A percentile compares a stretch with the other conserved stretches of the same genome.
Evolutionary conservation across 1,140 invertebrate species (phyloP).

Genomic region (Lasioglossum baleicum): DNA sequence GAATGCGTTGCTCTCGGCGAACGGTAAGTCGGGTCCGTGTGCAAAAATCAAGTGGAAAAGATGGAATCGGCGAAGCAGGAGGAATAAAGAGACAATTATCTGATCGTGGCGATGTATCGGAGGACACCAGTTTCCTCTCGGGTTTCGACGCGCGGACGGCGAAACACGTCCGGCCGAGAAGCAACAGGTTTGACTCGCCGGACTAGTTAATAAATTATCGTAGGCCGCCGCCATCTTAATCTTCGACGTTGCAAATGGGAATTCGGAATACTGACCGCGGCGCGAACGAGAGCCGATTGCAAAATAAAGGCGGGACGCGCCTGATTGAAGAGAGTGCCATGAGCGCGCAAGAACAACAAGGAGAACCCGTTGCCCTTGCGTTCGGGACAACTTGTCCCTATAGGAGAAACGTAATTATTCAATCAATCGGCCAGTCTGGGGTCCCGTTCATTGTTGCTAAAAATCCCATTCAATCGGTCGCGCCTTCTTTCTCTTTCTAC

Average conservation of each 20-base stretch:
- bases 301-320: too few species aligned
- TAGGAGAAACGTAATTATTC: slow-evolving; percentile 8
- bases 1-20: too few species aligned
- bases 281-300: not conserved
- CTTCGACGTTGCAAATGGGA: slow-evolving; percentile 64
- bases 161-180: slow-evolving; percentile 27
- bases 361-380: not conserved
- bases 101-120: slow-evolving; percentile 3
- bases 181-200: slow-evolving; percentile 71
- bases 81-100: slow-evolving; percentile 16
- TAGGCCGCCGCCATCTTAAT: slow-evolving; percentile 72
- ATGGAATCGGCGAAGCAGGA: not conserved
- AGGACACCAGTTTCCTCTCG: slow-evolving; percentile 24
- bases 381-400: not conserved
- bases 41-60: not conserved
- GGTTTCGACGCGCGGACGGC: slow-evolving; percentile 13
- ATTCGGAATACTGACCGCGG: slow-evolving; percentile 65
- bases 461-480: not conserved
- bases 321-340: not conserved
- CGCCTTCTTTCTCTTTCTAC: not conserved
- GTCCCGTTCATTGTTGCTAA: not conserved
- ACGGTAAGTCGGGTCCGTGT: not conserved
- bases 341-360: not conserved
- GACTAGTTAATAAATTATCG: slow-evolving; percentile 79
- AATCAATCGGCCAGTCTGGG: not conserved